phyloP scores from a whole-genome alignment of 37 sponge, comb jelly and placozoan genomes.

The Halichondria panicea region DNA sequence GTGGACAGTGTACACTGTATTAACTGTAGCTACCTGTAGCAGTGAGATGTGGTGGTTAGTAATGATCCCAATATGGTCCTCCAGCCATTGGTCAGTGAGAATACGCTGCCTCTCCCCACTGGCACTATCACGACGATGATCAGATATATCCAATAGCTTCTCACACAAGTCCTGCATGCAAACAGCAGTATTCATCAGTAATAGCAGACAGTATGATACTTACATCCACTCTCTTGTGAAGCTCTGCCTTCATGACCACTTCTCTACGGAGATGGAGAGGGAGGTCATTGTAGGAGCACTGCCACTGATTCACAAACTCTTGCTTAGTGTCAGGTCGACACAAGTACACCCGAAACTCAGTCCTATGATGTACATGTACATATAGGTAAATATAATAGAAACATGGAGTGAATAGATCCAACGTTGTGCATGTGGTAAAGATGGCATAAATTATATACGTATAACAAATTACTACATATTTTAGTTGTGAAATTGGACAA shows the following conservation, averaged over 20 bases:
- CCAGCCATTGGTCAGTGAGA: slow-evolving; percentile 80
- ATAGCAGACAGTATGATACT: no score
- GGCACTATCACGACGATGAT: slow-evolving; percentile 73
- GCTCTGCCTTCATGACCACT: slow-evolving; percentile 88
- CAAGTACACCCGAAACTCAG: slow-evolving; percentile 63
- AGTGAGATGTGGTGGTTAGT: slow-evolving; percentile 85
- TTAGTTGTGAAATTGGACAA: not conserved
- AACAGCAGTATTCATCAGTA: not conserved
- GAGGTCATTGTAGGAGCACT: slow-evolving; percentile 76
- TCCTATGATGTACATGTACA: slow-evolving; percentile 60
- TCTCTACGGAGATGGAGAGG: slow-evolving; percentile 71
- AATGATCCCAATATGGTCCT: slow-evolving; percentile 83
- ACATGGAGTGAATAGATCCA: not conserved
- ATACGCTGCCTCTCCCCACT: slow-evolving; percentile 75
- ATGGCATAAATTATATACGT: not conserved
- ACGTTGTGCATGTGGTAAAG: not conserved
- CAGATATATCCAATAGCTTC: slow-evolving; percentile 92
- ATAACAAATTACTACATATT: not conserved
- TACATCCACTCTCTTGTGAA: slow-evolving; percentile 92
- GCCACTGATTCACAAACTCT: slow-evolving; percentile 85
- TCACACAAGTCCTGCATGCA: slow-evolving; percentile 84
- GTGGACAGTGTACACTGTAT: not conserved
- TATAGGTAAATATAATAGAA: slow-evolving; percentile 1
- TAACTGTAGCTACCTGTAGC: slow-evolving; percentile 72
- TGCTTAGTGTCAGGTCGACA: slow-evolving; percentile 95